Evolutionary conservation across 2,113 vertebrate genomes (phyloP), one percentile per base, ranked within the genome.

Genomic region (Thunnus maccoyii): DNA sequence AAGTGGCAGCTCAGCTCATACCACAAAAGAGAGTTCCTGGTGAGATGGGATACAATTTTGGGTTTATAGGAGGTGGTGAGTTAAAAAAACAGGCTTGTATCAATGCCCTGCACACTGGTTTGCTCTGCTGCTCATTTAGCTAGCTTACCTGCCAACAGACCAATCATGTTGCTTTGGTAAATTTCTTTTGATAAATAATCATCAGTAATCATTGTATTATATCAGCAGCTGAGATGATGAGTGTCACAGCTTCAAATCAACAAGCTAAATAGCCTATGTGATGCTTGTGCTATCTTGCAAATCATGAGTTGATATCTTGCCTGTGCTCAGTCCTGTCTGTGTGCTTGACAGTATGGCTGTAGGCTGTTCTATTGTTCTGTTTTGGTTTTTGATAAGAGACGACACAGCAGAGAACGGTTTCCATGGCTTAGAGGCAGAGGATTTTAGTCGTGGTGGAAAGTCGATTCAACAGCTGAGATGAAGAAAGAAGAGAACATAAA

Each of bases 391-490:
- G 48, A 76, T 71, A 62, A 16, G 30, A 36, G 47, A 62, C 10
- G 27, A 10, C 12, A 50, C 20, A 61, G 47, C 30, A 22, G 18
- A 82, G n/a, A 54, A 22, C 13, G 1, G 1, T 25, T 25, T 76
- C 51, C 60, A 56, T 32, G 46, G 58, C 58, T 65, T 17, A n/a
- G 68, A 48, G 44, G 61, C 27, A 68, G 41, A 78, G 17, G 27
- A 51, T 80, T 86, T 73, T 61, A 44, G 69, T 3, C 41, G 12
- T 1, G 1, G 48, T 63, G 44, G 74, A 82, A 64, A 58, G 48
- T 61, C 3, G 52, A 60, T 44, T 22, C 55, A 57, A 70, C 66
- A 41, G 64, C 65, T 57, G 25, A 66, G 17, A 63, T 10, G 48
- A 74, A 69, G 16, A 55, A 17, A 18, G 41, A 27, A 11, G 13